These are phyloP conservation scores for Macrosiphum euphorbiae DNA, from an alignment of 2,888 invertebrate species.

Conservation along the genomic window DNA sequence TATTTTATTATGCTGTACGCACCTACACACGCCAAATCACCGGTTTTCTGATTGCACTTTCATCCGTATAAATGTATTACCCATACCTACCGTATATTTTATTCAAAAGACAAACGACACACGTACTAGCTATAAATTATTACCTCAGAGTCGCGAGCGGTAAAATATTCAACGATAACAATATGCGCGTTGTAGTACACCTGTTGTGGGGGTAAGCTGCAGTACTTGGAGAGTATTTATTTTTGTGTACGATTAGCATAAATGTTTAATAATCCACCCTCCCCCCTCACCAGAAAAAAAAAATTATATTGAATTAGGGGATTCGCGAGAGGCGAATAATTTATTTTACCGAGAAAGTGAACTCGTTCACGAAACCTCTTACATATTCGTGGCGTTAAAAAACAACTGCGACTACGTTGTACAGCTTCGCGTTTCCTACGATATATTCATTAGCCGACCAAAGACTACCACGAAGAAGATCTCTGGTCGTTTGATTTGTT, in stretches of 20 bases:
- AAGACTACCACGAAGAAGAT: background rate
- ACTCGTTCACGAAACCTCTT: background rate
- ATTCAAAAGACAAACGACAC: constrained; percentile 4
- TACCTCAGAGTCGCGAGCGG: background rate
- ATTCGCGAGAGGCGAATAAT: background rate
- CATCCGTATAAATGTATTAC: background rate
- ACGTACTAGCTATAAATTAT: background rate
- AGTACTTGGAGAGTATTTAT: background rate
- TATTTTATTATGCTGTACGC: background rate
- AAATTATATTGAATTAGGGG: background rate
- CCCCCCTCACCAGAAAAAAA: background rate
- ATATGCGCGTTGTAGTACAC: background rate
- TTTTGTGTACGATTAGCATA: background rate
- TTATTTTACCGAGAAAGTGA: background rate
- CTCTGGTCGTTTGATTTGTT: background rate
- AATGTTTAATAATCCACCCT: background rate
- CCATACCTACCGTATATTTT: background rate
- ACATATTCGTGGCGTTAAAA: background rate
- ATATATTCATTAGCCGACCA: background rate
- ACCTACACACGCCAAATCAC: background rate
- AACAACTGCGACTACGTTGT: background rate
- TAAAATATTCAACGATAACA: constrained; percentile 34
- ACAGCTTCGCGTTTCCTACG: background rate
- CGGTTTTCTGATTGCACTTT: background rate
- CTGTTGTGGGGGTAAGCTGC: background rate